A percentile compares a stretch with the other conserved stretches of the same genome.
Evolutionary conservation across 2,113 vertebrate genomes (phyloP).

Genomic region (Charina bottae): DNA sequence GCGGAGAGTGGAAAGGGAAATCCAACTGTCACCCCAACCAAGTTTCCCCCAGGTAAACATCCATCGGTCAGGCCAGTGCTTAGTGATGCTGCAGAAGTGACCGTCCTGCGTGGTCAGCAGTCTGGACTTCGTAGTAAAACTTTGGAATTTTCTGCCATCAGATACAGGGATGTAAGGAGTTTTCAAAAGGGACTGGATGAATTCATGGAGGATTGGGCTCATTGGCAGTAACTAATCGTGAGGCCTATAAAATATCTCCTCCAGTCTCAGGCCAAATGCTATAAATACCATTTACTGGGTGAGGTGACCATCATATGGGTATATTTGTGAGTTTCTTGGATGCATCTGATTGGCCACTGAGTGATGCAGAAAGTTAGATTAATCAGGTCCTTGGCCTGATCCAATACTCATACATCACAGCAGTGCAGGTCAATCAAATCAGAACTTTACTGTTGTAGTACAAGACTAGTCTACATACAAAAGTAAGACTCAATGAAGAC

Average conservation of each 20-base stretch:
- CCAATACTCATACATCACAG: no score
- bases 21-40: conserved; percentile 10
- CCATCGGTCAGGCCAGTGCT: not conserved
- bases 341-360: not conserved
- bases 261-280: not conserved
- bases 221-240: not conserved
- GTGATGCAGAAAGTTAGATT: not conserved
- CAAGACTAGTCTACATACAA: no score
- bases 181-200: not conserved
- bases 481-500: no score
- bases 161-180: not conserved
- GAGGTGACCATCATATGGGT: not conserved
- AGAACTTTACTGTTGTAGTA: no score
- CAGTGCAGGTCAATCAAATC: no score
- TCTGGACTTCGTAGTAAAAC: not conserved
- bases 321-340: not conserved
- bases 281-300: not conserved
- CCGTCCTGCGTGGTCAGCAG: not conserved
- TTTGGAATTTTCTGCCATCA: not conserved
- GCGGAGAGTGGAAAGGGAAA: conserved; percentile 28
- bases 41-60: conserved; percentile 71
- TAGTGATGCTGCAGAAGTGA: no score
- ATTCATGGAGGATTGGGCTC: not conserved
- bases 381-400: not conserved
- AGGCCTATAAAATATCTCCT: not conserved